Evolutionary conservation across 2,113 vertebrate genomes (phyloP), one percentile per base, ranked within the genome.

Genomic region (Callipepla squamata): DNA sequence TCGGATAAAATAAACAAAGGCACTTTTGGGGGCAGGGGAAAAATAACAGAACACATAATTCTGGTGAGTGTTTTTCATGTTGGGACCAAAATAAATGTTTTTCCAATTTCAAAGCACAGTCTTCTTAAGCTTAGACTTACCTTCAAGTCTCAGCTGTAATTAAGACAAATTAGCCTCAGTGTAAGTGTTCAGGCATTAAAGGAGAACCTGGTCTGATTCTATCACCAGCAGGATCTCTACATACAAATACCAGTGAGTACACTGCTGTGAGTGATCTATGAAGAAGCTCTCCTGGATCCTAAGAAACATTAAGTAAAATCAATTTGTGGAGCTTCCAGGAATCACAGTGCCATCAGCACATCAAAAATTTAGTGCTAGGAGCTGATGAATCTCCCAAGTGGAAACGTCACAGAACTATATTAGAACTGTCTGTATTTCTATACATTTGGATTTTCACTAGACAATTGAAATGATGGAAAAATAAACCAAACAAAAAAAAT

Each of bases 101-200:
- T 89, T 61, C 22, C 59, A 7, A 61, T 58, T 85, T 89, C 57
- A 72, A 91, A 92, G 42, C 17, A 69, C 18, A 1, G 0, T 23
- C 14, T 7, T 50, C 42, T 47, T 87, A 17, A 89, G 75, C 18
- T 34, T 47, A 66, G 45, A 73, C 8, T 50, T 53, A 12, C 26
- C 34, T 69, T 80, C 73, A 78, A n/a, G 58, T 63, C 73, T 68
- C 65, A 83, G 34, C 88, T 75, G 42, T 25, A 88, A 75, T 78
- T 86, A 83, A 85, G 55, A 88, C 50, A 75, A 90, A 84, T 44
- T 61, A 70, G 20, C 8, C 32, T 44, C 57, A 38, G 11, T 26
- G 6, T 6, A 87, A 68, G 16, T 59, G 6, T 82, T 66, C 42
- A 80, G 55, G 45, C 30, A 77, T 17, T 47, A 69, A 53, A 73